Base-by-base conservation (phyloP, 2,888 invertebrate genomes). In the Drosophila setosimentum region DNA sequence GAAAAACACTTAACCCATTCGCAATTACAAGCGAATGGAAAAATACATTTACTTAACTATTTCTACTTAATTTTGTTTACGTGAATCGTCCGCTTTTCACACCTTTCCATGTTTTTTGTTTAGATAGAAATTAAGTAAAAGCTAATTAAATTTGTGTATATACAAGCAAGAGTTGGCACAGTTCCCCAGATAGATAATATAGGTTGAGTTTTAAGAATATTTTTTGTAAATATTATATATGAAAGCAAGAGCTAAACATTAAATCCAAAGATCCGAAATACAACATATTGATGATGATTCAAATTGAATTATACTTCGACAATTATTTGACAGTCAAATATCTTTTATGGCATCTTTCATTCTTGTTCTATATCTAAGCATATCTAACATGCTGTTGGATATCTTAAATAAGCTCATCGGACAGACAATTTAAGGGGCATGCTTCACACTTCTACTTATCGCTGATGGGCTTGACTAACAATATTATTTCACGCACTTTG, bases 401-500 rank as follows among this genome's bases (percentile, higher is more conserved):
- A 37, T 13, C 7, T n/a, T 2, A 3, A 54, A 32, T 7, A 32
- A 24, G 13, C 16, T 2, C 27, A 27, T n/a, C 2, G 32, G 5
- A 33, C 27, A 32, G 49, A 40, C 35, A 35, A 55, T 37, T 59
- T 42, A 48, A 61, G 37, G 57, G 42, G 40, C 33, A 24, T 45
- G 65, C 45, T 54, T 55, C 55, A 66, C 72, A 76, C 70, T 35
- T 50, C 37, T 29, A 35, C 57, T 35, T 71, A 66, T 71, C 58
- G 45, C 61, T 61, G 49, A 50, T 58, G 70, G 51, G 70, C 70
- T 45, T 62, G 54, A 57, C 68, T 57, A 53, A 40, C 64, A 71
- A 64, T 48, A 71, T 72, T 50, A 64, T 72, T 71, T 72, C 72
- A 64, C 72, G 64, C 72, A 51, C 59, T 69, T 71, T 71, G 71